Evolutionary conservation across 2,888 invertebrate genomes (phyloP).

Genomic region (Spilosoma lubricipeda): DNA sequence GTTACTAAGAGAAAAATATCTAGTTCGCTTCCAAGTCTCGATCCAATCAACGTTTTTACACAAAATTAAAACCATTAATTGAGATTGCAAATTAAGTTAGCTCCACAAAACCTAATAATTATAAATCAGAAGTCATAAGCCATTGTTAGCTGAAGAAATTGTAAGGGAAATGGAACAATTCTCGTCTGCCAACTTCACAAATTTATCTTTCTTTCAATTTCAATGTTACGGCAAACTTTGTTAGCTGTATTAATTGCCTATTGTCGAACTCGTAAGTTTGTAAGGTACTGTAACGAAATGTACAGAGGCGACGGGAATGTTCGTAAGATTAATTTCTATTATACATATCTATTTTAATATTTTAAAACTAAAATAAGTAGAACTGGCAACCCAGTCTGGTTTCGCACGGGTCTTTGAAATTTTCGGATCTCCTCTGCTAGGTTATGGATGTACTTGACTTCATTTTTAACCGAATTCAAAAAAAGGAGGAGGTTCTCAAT

Average conservation of each 20-base stretch:
- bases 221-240: slow-evolving; percentile 53
- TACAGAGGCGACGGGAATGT: slow-evolving; percentile 31
- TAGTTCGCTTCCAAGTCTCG: neutral
- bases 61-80: slow-evolving; percentile 35
- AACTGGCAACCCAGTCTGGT: no score
- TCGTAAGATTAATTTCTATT: slow-evolving; percentile 29
- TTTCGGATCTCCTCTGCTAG: no score
- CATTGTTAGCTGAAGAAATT: slow-evolving; percentile 51
- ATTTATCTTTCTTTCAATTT: slow-evolving; percentile 67
- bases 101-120: slow-evolving; percentile 47
- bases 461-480: no score
- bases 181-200: slow-evolving; percentile 50
- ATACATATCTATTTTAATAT: neutral
- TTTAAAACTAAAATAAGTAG: no score
- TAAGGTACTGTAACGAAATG: slow-evolving; percentile 40
- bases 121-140: slow-evolving; percentile 54
- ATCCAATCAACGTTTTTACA: slow-evolving; percentile 18
- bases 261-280: slow-evolving; percentile 53
- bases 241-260: slow-evolving; percentile 61
- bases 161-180: slow-evolving; percentile 45
- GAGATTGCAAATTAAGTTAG: slow-evolving; percentile 41
- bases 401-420: no score
- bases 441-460: no score
- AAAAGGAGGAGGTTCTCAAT: no score
- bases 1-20: neutral